Conservation (phyloP, 2,888 invertebrate species). For the Exephanes ischioxanthus region DNA sequence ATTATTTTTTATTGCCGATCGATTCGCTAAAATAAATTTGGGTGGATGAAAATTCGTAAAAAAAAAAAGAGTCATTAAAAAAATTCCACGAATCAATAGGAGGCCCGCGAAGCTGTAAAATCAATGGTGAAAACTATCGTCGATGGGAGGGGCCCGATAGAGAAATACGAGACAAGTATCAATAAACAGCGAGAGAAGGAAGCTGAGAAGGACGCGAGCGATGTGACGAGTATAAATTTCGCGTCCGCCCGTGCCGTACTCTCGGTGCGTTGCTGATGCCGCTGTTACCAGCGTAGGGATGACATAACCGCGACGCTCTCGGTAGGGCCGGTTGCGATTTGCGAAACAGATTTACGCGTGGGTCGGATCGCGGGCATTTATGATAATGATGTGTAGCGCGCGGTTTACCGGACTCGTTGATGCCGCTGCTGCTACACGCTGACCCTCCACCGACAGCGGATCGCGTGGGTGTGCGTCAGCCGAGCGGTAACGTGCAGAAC, state of each 20-base stretch:
- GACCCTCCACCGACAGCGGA: slow-evolving; percentile 55
- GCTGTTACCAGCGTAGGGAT: slow-evolving; percentile 59
- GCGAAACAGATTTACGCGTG: slow-evolving; percentile 84
- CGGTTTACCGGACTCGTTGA: slow-evolving; percentile 75
- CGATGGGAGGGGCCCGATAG: background rate
- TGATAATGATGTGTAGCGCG: slow-evolving; percentile 82
- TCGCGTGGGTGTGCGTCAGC: slow-evolving; percentile 65
- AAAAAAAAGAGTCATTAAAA: too few species aligned
- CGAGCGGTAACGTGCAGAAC: slow-evolving; percentile 40
- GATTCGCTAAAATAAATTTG: too few species aligned
- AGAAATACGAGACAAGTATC: background rate
- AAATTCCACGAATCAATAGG: too few species aligned
- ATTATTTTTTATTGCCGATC: too few species aligned
- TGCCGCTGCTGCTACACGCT: slow-evolving; percentile 48
- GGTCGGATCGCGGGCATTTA: slow-evolving; percentile 83
- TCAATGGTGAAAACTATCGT: background rate
- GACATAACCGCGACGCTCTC: slow-evolving; percentile 70
- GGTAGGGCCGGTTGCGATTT: slow-evolving; percentile 76
- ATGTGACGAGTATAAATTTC: slow-evolving; percentile 52
- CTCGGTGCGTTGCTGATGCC: slow-evolving; percentile 50
- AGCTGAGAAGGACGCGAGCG: slow-evolving; percentile 25
- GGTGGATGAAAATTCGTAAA: too few species aligned
- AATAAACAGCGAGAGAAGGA: slow-evolving; percentile 7
- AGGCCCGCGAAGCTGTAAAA: background rate
- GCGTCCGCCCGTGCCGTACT: slow-evolving; percentile 64